Base-by-base conservation (phyloP, 2,888 invertebrate species). In the Cybosia mesomella region DNA sequence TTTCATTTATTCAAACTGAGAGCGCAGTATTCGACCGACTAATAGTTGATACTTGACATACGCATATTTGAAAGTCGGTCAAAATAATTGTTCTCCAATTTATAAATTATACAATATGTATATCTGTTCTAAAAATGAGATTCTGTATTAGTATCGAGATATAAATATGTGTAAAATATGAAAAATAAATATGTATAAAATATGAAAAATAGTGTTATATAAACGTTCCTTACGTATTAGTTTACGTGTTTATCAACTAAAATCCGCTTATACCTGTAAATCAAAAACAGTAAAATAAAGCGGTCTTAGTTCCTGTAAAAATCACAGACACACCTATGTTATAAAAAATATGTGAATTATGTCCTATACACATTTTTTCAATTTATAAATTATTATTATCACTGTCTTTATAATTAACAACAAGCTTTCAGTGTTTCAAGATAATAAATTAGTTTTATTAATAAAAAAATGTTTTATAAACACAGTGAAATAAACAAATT, bases 81-180 rank as follows among this genome's bases (percentile, higher is more conserved):
- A 49, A 18, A 49, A 7, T 5, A 28, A 49, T 49, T 49, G n/a
- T 24, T 10, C 18, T 59, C 24, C 15, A 59, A 22, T 10, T 5
- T n/a, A 32, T 32, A 59, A 36, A 21, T 59, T 59, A 18, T 59
- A 36, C 22, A 39, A 59, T 8, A 49, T 49, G 49, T 49, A 49
- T 49, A 49, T 49, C 49, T n/a, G 32, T 53, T 54, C n/a, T 34
- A 39, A 60, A 66, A 61, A 67, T 57, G 66, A 61, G 61, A 67
- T 55, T 61, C 66, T 3, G 39, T 54, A 24, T 53, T 15, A 49
- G 53, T 61, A 22, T 39, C 1, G 49, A 53, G 49, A 62, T 32
- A 49, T 39, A 24, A 18, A 58, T 49, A 49, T 8, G 49, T 55
- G 28, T 55, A 24, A 24, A 55, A 55, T 15, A 24, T 13, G 22